Conservation (phyloP, 2,888 invertebrate genomes). For the Archips crataeganus region DNA sequence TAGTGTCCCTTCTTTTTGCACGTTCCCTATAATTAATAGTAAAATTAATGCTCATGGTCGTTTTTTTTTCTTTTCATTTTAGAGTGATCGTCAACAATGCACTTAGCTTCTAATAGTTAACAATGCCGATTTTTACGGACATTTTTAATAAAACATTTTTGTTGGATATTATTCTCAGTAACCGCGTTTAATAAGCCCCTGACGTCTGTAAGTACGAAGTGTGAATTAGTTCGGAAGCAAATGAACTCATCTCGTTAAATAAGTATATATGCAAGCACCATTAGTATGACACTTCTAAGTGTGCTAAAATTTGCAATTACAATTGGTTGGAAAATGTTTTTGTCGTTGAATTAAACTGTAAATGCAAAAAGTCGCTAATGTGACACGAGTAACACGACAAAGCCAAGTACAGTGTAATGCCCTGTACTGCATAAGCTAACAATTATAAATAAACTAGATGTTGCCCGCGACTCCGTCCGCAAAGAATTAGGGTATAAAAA, state of each 20-base stretch:
- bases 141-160: not conserved
- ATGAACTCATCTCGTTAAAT: slow-evolving; percentile 29
- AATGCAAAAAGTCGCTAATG: slow-evolving; percentile 2
- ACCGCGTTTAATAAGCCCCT: not conserved
- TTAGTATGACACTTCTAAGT: slow-evolving; percentile 24
- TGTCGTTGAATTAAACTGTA: slow-evolving; percentile 1
- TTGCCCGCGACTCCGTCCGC: too few relatives aligned
- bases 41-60: too few relatives aligned
- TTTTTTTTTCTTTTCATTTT: too few relatives aligned
- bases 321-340: not conserved
- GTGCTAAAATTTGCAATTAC: slow-evolving; percentile 17
- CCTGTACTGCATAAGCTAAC: not conserved
- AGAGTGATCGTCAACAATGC: too few relatives aligned
- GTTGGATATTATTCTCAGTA: not conserved
- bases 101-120: too few relatives aligned
- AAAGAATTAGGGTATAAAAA: too few relatives aligned
- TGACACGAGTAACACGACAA: not conserved
- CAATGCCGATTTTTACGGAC: too few relatives aligned
- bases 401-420: not conserved
- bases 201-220: slow-evolving; percentile 22
- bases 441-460: not conserved
- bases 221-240: slow-evolving; percentile 19
- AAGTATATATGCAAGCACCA: slow-evolving; percentile 24
- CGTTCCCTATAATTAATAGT: too few relatives aligned
- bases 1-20: too few relatives aligned